Conservation (phyloP, 2,113 vertebrate species). For the Grammomys dolichurus region DNA sequence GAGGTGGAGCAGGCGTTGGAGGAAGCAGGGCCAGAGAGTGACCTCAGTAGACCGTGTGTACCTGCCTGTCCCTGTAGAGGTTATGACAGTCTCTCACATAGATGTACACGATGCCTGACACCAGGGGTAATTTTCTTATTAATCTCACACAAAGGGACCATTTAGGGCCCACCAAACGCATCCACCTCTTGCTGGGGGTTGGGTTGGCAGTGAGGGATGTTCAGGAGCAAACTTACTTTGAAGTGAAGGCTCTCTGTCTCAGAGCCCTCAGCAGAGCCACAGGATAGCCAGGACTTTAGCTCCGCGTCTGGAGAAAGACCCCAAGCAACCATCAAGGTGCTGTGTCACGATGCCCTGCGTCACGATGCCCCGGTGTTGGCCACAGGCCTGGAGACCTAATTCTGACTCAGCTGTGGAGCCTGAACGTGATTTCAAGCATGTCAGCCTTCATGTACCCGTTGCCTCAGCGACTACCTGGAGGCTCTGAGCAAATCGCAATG, state of each 20-base stretch:
- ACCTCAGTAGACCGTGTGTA: background rate
- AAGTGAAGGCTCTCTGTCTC: background rate
- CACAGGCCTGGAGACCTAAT: background rate
- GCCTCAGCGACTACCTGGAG: constrained; percentile 69
- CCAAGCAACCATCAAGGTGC: background rate
- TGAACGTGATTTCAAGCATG: constrained; percentile 50
- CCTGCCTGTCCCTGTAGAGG: constrained; percentile 27
- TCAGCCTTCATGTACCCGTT: constrained; percentile 60
- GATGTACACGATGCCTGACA: background rate
- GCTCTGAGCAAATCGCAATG: constrained; percentile 32
- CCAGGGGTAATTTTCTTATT: background rate
- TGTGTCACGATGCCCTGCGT: background rate
- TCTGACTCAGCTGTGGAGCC: constrained; percentile 68
- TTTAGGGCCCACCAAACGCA: background rate
- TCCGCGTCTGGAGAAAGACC: background rate
- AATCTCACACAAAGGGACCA: background rate
- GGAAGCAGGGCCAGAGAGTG: background rate
- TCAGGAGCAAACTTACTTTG: background rate
- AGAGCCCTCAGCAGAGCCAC: background rate
- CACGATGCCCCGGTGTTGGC: background rate
- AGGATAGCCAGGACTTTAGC: background rate
- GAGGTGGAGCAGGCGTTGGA: background rate
- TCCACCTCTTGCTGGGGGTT: background rate
- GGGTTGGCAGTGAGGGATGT: background rate
- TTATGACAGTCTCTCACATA: background rate